Base-by-base conservation (phyloP, 2,797 vertebrate genomes). In the Eulemur albifrons region DNA sequence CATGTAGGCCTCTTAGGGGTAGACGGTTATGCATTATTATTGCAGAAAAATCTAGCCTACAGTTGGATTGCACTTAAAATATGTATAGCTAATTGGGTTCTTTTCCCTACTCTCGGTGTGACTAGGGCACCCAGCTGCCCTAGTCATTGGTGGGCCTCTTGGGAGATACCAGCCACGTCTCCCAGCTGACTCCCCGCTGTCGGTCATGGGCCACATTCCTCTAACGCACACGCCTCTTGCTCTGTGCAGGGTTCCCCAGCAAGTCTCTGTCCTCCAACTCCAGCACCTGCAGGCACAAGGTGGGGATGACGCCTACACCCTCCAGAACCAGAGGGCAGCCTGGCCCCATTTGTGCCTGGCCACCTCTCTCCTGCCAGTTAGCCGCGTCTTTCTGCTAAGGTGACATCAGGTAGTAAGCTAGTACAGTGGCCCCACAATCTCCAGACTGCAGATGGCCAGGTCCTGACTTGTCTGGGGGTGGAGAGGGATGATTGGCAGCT, bases 11-110 rank as follows among this genome's bases (percentile, higher is more conserved):
- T 27, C 15, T n/a, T 27, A 20, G 4, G n/a, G 38, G 35, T 45
- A 7, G 35, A 45, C 0, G 10, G n/a, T 54, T 48, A 5, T 4
- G 1, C 23, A 7, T 25, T 30, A 10, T 40, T 59, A 17, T 1
- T 11, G 5, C 0, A 30, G 92, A 48, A 79, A 67, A 67, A 77
- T n/a, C 32, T 25, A 70, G 25, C 30, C 27, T 27, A 70, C 0
- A 21, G 27, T 4, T 17, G 40, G 15, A 35, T 75, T 17, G 50
- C 17, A 84, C 4, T 4, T 0, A 61, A 30, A 57, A n/a, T 1
- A 25, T 1, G 9, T 0, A 61, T 1, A 90, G 50, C 43, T 61
- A 27, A 72, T 7, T 15, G 0, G 8, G 5, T n/a, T 67, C 69
- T 48, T 72, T 59, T 6, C n/a, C 2, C 9, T n/a, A 3, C 21